These are phyloP conservation scores for Argentina silus DNA, from an alignment of 2,797 vertebrate species.

Conservation along the genomic window DNA sequence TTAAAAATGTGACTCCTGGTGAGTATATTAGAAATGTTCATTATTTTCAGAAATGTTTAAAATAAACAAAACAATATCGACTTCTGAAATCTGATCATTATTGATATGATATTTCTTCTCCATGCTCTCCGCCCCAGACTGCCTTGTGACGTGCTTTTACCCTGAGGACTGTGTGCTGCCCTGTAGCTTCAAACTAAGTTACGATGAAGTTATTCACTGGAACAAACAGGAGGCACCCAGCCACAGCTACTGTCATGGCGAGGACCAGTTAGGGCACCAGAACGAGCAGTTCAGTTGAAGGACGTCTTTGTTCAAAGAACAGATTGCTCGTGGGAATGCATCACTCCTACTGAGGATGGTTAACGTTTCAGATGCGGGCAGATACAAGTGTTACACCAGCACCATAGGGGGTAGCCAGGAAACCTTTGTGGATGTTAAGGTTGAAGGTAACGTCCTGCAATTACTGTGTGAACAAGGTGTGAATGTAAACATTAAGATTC, in stretches of 20 bases:
- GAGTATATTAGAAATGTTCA: neutral
- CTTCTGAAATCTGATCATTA: neutral
- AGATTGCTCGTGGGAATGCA: slow-evolving; percentile 69
- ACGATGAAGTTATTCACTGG: slow-evolving; percentile 39
- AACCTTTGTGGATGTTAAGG: slow-evolving; percentile 16
- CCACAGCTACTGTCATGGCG: slow-evolving; percentile 44
- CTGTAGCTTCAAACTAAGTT: slow-evolving; percentile 36
- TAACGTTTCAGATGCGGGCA: slow-evolving; percentile 59
- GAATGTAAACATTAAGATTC: neutral
- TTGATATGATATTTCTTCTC: neutral
- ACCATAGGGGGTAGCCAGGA: slow-evolving; percentile 17
- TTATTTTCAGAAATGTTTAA: neutral
- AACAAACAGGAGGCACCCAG: slow-evolving; percentile 45
- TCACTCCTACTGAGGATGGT: slow-evolving; percentile 68
- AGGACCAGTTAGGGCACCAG: slow-evolving; percentile 35
- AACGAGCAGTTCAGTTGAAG: slow-evolving; percentile 43
- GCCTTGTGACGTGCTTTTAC: slow-evolving; percentile 37
- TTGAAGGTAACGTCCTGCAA: slow-evolving; percentile 64
- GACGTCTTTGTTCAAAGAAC: slow-evolving; percentile 56
- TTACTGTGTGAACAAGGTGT: neutral
- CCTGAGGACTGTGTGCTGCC: slow-evolving; percentile 51
- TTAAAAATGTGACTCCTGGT: neutral
- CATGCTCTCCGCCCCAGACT: neutral
- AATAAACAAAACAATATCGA: neutral
- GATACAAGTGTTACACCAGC: slow-evolving; percentile 69